Evolutionary conservation across 2,797 vertebrate species (phyloP), one percentile per base, ranked within the genome.

Genomic region (Pantherophis vulpinus): DNA sequence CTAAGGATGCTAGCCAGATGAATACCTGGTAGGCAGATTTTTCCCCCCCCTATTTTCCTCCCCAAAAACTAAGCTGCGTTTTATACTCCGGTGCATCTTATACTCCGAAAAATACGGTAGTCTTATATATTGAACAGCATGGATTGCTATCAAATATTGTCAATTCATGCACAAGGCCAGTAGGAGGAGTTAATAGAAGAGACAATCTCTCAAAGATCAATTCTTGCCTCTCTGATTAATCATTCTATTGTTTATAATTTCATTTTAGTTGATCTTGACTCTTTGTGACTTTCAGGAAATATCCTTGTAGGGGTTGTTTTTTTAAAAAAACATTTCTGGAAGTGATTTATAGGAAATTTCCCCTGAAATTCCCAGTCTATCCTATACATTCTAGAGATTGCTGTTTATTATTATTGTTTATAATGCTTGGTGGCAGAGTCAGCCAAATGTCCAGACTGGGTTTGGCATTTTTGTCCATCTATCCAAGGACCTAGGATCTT

Each of bases 181-280:
- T 90, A 97, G 97, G 95, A 94, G 95, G 47, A 54, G 51, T 54
- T 54, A 1, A 74, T 11, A 60, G 94, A 66, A 93, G 89, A 87
- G 55, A 23, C 55, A 20, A n/a, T 25, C 23, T 10, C 20, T 6
- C 12, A 20, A 58, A 92, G 8, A 51, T 6, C n/a, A 42, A 70
- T 0, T 32, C 16, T 56, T 29, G n/a, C 6, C 16, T 87, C 7
- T 86, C n/a, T 58, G 0, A 37, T 20, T 88, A 92, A 94, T 92
- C 2, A 7, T 1, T 42, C 42, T 10, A 20, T 25, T 55, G 37
- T 27, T 42, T 63, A n/a, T n/a, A 16, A 5, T 70, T 3, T 32
- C 93, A 90, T 86, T 83, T 70, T 37, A 60, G 94, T 27, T 92
- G 83, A 91, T 89, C 18, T 3, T 37, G 4, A 83, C 93, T 95